A percentile compares a stretch with the other conserved stretches of the same genome.
Conservation (phyloP, 1,140 invertebrate species). For the Nylanderia fulva region DNA sequence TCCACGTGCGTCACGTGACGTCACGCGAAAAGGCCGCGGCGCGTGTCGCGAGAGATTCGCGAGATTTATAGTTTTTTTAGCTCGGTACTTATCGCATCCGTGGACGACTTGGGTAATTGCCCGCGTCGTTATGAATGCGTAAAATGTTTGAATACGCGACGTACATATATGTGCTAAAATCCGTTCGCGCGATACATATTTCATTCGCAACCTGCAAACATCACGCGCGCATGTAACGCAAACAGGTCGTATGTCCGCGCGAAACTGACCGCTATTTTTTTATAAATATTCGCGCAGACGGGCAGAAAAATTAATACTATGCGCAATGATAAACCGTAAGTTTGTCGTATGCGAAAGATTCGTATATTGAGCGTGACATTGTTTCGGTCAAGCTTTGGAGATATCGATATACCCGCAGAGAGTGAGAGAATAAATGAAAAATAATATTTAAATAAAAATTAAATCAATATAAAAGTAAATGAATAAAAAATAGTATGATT, state of each 20-base stretch:
- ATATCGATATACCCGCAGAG: too few species aligned
- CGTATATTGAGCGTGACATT: not conserved
- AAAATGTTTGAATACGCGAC: conserved; percentile 56
- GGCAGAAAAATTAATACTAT: not conserved
- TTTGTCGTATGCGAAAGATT: not conserved
- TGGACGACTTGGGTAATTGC: conserved; percentile 48
- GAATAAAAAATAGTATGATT: too few species aligned
- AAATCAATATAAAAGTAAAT: too few species aligned
- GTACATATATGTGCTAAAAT: conserved; percentile 46
- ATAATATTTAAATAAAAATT: too few species aligned
- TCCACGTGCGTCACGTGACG: too few species aligned
- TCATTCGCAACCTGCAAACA: conserved; percentile 44
- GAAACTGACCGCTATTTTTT: not conserved
- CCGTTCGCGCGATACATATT: conserved; percentile 42
- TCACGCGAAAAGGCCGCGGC: conserved; percentile 15
- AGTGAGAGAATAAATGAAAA: too few species aligned
- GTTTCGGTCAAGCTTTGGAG: not conserved
- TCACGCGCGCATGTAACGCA: conserved; percentile 7
- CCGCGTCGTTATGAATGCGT: conserved; percentile 54
- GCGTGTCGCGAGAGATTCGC: conserved; percentile 35
- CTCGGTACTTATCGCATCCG: conserved; percentile 51
- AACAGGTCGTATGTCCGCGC: not conserved
- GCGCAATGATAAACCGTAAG: not conserved
- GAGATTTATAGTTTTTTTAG: conserved; percentile 55
- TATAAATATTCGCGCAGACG: conserved; percentile 28